These are phyloP conservation scores for Gymnocheta viridis DNA, from an alignment of 2,888 invertebrate genomes.

Conservation along the genomic window DNA sequence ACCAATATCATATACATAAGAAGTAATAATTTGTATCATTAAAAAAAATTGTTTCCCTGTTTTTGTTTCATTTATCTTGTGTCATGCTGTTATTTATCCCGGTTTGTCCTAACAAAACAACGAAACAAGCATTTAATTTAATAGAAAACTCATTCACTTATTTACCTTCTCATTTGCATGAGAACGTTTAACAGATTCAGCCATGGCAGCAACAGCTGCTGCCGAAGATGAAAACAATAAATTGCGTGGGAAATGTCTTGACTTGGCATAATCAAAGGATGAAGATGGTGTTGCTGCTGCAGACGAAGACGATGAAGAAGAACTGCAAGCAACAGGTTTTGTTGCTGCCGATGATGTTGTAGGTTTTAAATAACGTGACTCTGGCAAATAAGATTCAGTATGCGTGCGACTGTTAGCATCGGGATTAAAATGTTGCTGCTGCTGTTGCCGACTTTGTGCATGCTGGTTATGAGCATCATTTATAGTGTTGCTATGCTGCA, in stretches of 20 bases:
- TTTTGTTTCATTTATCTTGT: background rate
- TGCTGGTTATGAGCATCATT: constrained; percentile 60
- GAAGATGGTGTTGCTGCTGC: constrained; percentile 15
- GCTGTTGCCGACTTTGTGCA: constrained; percentile 77
- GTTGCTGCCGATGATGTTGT: constrained; percentile 18
- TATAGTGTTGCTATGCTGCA: constrained; percentile 82
- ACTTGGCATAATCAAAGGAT: background rate
- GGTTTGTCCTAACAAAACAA: background rate
- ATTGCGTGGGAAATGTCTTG: constrained; percentile 82
- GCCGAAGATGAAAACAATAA: constrained; percentile 83
- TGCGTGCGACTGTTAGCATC: constrained; percentile 33
- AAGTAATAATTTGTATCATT: too few relatives aligned
- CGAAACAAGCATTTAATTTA: background rate
- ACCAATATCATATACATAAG: too few relatives aligned
- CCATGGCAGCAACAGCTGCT: constrained; percentile 75
- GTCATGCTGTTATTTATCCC: background rate
- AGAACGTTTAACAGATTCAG: constrained; percentile 71
- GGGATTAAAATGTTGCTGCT: constrained; percentile 15
- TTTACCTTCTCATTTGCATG: constrained; percentile 70
- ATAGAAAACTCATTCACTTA: constrained; percentile 49
- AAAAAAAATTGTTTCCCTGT: too few relatives aligned
- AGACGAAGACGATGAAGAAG: background rate
- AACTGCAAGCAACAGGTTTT: constrained; percentile 31
- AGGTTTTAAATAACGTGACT: constrained; percentile 47
- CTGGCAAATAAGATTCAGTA: constrained; percentile 38